phyloP scores from a whole-genome alignment of 2,113 vertebrate species.

The Calcarius ornatus region DNA sequence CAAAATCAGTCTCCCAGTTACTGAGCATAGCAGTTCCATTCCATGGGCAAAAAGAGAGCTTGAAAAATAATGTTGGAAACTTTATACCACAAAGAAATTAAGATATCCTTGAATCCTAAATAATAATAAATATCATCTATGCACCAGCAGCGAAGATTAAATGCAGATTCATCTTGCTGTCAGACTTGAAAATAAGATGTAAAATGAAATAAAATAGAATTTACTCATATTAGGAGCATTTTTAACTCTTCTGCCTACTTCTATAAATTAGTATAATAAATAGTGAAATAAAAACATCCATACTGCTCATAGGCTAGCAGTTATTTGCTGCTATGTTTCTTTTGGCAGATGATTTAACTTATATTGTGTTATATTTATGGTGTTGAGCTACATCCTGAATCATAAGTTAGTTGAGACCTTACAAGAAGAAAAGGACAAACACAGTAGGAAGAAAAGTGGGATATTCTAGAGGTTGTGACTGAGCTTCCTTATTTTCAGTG shows the following conservation, averaged over 20 bases:
- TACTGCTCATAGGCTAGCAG: not conserved
- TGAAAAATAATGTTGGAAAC: not conserved
- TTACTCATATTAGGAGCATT: not conserved
- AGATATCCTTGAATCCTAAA: not conserved
- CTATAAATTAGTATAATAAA: not conserved
- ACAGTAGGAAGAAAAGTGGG: not conserved
- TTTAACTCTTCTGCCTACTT: not conserved
- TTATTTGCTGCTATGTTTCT: not conserved
- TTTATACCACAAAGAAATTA: not conserved
- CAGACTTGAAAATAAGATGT: not conserved
- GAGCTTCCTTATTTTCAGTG: not conserved
- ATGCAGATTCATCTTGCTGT: not conserved
- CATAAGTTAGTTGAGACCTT: not conserved
- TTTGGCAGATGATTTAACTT: not conserved
- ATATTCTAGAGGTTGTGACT: not conserved
- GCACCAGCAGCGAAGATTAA: not conserved
- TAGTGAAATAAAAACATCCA: not conserved
- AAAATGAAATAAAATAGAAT: not conserved
- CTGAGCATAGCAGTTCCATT: not conserved
- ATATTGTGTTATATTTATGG: not conserved
- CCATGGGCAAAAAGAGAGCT: not conserved
- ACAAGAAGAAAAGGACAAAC: not conserved
- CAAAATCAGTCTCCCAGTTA: conserved; percentile 14
- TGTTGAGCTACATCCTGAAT: not conserved
- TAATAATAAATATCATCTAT: not conserved